Conservation (phyloP, 2,888 invertebrate species). For the Hirtodrosophila alboralis region DNA sequence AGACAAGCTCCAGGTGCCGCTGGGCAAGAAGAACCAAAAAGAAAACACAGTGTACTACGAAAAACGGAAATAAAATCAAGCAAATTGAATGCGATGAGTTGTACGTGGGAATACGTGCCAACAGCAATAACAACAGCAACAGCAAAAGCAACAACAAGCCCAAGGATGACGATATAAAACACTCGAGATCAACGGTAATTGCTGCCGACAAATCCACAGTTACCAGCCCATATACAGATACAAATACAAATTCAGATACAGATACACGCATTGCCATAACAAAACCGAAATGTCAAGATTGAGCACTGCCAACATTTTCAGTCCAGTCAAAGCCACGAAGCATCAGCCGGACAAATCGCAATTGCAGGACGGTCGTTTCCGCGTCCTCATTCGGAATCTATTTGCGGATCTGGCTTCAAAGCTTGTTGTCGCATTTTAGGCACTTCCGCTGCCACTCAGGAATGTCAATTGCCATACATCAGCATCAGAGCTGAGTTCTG, state of each 20-base stretch:
- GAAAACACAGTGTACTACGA: conserved; percentile 30
- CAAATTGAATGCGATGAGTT: conserved; percentile 75
- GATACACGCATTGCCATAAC: conserved; percentile 53
- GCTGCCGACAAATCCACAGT: conserved; percentile 70
- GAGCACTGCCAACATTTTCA: conserved; percentile 22
- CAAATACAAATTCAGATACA: conserved; percentile 14
- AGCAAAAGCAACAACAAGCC: conserved; percentile 10
- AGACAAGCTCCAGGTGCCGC: conserved; percentile 47
- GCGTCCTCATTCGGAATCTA: conserved; percentile 77
- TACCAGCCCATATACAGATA: conserved; percentile 25
- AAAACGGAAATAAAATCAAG: conserved; percentile 73
- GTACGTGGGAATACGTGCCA: conserved; percentile 74
- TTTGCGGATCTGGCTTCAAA: conserved; percentile 84
- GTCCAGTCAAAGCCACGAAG: conserved; percentile 5
- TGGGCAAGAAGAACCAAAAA: conserved; percentile 25
- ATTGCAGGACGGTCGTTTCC: conserved; percentile 51
- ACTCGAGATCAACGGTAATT: conserved; percentile 76
- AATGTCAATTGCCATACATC: conserved; percentile 62
- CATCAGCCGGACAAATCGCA: conserved; percentile 58
- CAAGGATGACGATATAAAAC: conserved; percentile 60
- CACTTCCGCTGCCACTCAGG: conserved; percentile 86
- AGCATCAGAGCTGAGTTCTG: conserved; percentile 83
- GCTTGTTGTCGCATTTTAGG: conserved; percentile 73
- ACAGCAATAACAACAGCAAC: conserved; percentile 46
- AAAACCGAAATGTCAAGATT: conserved; percentile 63